Conservation (phyloP, 2,888 invertebrate species). For the Drosophila lacicola region DNA sequence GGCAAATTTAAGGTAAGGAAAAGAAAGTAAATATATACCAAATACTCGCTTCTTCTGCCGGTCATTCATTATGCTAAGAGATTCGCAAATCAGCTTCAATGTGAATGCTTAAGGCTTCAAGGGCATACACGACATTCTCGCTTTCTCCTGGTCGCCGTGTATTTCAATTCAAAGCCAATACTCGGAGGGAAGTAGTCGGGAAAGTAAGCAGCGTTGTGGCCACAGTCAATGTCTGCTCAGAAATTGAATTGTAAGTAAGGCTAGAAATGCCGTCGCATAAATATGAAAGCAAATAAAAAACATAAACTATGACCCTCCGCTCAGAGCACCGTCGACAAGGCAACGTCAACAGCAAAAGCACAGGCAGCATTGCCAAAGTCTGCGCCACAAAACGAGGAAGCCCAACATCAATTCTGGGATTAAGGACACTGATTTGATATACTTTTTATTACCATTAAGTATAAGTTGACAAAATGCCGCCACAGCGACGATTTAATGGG, state of each 20-base stretch:
- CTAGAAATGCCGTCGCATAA: slow-evolving; percentile 74
- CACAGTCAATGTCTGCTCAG: slow-evolving; percentile 54
- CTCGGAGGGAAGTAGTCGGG: background rate
- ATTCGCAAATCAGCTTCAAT: slow-evolving; percentile 16
- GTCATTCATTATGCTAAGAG: background rate
- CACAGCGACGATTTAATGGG: slow-evolving; percentile 62
- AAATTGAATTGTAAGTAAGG: slow-evolving; percentile 80
- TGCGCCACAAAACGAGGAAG: slow-evolving; percentile 56
- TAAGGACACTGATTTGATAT: slow-evolving; percentile 83
- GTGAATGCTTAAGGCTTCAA: slow-evolving; percentile 42
- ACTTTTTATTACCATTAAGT: slow-evolving; percentile 82
- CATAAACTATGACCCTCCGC: slow-evolving; percentile 51
- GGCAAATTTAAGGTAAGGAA: background rate
- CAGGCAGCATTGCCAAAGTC: slow-evolving; percentile 7
- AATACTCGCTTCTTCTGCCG: no score
- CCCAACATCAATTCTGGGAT: slow-evolving; percentile 81
- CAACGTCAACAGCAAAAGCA: slow-evolving; percentile 1
- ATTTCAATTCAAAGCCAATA: slow-evolving; percentile 40
- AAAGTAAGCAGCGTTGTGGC: slow-evolving; percentile 44
- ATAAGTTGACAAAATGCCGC: slow-evolving; percentile 70
- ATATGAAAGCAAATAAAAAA: slow-evolving; percentile 61
- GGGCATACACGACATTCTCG: slow-evolving; percentile 7
- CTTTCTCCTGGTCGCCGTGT: background rate
- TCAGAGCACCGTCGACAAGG: slow-evolving; percentile 16
- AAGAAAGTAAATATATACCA: background rate